These are phyloP conservation scores for Gallirallus australis DNA, from an alignment of 2,797 vertebrate species.

Conservation along the genomic window DNA sequence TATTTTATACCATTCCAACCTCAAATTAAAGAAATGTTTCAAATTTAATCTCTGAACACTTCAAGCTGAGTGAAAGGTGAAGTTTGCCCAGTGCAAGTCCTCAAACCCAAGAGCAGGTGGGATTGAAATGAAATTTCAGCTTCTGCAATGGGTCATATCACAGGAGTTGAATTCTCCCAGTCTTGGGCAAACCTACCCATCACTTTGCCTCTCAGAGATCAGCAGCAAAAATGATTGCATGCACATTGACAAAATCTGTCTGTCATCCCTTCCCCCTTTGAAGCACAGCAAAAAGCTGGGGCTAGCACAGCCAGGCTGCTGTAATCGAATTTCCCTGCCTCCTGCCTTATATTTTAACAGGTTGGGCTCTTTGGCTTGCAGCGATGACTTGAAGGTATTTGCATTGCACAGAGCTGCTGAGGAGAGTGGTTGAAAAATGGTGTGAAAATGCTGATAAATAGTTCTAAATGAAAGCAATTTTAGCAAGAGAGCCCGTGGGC, in stretches of 20 bases:
- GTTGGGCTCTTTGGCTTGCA: neutral
- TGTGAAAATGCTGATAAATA: conserved; percentile 77
- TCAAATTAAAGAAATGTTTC: conserved; percentile 9
- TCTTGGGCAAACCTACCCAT: neutral
- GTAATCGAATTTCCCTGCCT: conserved; percentile 44
- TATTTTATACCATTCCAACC: neutral
- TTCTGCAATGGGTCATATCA: neutral
- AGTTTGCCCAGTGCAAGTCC: neutral
- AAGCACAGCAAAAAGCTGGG: neutral
- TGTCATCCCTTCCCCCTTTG: neutral
- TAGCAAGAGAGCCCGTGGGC: conserved; percentile 63
- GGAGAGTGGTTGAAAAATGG: conserved; percentile 43
- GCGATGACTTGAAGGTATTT: conserved; percentile 65
- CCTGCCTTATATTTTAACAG: neutral
- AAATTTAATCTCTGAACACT: neutral
- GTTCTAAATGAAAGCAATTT: conserved; percentile 78
- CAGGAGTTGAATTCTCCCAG: neutral
- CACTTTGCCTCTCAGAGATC: neutral
- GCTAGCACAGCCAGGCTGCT: neutral
- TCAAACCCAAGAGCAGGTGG: neutral
- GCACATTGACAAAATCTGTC: neutral
- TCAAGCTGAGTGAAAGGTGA: conserved; percentile 1
- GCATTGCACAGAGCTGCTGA: conserved; percentile 50
- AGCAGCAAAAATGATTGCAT: neutral
- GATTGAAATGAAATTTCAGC: neutral